A percentile compares a stretch with the other conserved stretches of the same genome.
Conservation (phyloP, 1,140 invertebrate genomes). For the Leptopilina boulardi region DNA sequence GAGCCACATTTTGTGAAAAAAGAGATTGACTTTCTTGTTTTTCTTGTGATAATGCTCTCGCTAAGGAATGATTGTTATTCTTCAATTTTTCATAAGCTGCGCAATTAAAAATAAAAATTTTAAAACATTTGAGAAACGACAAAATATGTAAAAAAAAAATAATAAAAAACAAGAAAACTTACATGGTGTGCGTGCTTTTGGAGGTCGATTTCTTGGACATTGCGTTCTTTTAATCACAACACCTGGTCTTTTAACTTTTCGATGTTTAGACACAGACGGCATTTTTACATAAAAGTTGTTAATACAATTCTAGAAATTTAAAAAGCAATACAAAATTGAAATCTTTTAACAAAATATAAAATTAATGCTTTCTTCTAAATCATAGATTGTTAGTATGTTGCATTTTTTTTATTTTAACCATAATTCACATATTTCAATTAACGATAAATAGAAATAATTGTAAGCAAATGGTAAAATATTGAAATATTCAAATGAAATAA, state of each 20-base stretch:
- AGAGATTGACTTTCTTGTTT: slow-evolving; percentile 63
- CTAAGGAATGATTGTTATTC: slow-evolving; percentile 64
- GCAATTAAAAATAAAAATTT: slow-evolving; percentile 35
- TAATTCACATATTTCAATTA: not conserved
- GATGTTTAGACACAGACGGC: slow-evolving; percentile 57
- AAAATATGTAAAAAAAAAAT: no score
- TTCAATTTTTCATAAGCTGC: slow-evolving; percentile 65
- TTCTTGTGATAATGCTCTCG: slow-evolving; percentile 63
- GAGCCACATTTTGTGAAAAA: slow-evolving; percentile 61
- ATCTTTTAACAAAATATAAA: no score
- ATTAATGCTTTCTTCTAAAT: no score
- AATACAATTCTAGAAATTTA: not conserved
- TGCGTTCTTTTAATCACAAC: slow-evolving; percentile 58
- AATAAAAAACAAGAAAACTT: not conserved
- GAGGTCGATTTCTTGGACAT: slow-evolving; percentile 40
- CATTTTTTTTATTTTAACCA: not conserved
- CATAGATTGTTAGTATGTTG: no score
- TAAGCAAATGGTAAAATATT: not conserved
- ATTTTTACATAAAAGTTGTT: slow-evolving; percentile 48
- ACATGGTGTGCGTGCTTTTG: slow-evolving; percentile 13
- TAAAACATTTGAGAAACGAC: no score
- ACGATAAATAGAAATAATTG: not conserved
- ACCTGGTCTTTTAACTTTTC: slow-evolving; percentile 53
- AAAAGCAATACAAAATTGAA: not conserved
- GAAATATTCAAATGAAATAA: not conserved